Base-by-base conservation (phyloP, 2,113 vertebrate genomes). In the Triplophysa rosa region DNA sequence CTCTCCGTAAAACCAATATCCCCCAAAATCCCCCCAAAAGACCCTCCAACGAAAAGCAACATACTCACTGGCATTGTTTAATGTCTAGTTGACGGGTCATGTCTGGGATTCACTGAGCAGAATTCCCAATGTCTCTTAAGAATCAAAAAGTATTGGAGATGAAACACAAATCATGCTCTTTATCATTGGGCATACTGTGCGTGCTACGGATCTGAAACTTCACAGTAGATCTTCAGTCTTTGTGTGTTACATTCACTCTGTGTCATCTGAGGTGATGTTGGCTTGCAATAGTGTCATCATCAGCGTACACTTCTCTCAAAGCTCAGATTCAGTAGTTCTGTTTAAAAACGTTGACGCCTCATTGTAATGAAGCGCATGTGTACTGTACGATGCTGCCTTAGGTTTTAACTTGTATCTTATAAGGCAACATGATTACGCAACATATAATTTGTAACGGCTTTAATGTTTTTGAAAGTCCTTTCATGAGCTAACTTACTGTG, bases 171-270 rank as follows among this genome's bases (percentile, higher is more conserved):
- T 67, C 71, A 82, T 83, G 77, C 80, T 79, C 84, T 74, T 81
- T 70, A 61, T 72, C 21, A 67, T 70, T 37, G 70, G 80, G 82
- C 76, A 88, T 84, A 89, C 82, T 79, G 71, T 68, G 66, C 71
- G 64, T 65, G 12, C n/a, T 77, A 79, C 65, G 64, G 63, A 77
- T 70, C 67, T 85, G 82, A 84, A 84, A 87, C 87, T 81, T 87
- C 80, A 83, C 83, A 85, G 76, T 68, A 58, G 42, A 64, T 59
- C 83, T 87, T 72, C 61, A 63, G 71, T 49, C 54, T 61, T 62
- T 67, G 49, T 56, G 52, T 23, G 77, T 75, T 71, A 75, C 24
- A 0, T 47, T 80, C 82, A 61, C 81, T 84, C 12, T 49, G 56
- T 81, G 33, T n/a, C 54, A n/a, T 21, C 17, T 8, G 58, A n/a